phyloP scores from a whole-genome alignment of 2,797 vertebrate genomes.

The Brachyalestes nurse region DNA sequence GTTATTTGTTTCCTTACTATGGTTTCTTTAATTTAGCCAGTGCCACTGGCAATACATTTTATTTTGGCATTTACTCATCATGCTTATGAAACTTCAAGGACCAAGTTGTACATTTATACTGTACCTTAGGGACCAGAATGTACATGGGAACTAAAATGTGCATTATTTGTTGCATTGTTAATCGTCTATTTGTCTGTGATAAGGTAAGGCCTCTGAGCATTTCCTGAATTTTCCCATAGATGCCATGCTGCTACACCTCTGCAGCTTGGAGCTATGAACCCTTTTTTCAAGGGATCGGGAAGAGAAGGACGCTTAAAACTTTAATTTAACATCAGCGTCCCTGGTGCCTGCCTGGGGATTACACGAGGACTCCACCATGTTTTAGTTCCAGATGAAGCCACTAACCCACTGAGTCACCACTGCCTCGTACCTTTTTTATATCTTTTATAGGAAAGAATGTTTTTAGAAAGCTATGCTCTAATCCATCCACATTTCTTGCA shows the following conservation, averaged over 20 bases:
- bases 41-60: too few relatives aligned
- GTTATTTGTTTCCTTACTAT: too few relatives aligned
- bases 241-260: background rate
- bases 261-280: background rate
- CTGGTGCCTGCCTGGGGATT: conserved; percentile 2
- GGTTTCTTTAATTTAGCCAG: too few relatives aligned
- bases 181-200: background rate
- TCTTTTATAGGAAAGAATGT: background rate
- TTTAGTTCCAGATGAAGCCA: conserved; percentile 11
- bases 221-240: conserved; percentile 1
- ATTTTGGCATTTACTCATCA: too few relatives aligned
- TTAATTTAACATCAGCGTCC: conserved; percentile 3
- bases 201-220: background rate
- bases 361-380: conserved; percentile 7
- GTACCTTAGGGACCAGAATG: too few relatives aligned
- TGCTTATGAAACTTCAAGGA: too few relatives aligned
- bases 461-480: background rate
- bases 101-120: too few relatives aligned
- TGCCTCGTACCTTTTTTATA: background rate
- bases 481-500: background rate
- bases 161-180: background rate
- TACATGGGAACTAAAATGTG: too few relatives aligned
- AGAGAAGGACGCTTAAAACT: conserved; percentile 19
- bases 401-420: background rate
- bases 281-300: background rate